Conservation (phyloP, 2,888 invertebrate genomes). For the Drosophila prolongata region DNA sequence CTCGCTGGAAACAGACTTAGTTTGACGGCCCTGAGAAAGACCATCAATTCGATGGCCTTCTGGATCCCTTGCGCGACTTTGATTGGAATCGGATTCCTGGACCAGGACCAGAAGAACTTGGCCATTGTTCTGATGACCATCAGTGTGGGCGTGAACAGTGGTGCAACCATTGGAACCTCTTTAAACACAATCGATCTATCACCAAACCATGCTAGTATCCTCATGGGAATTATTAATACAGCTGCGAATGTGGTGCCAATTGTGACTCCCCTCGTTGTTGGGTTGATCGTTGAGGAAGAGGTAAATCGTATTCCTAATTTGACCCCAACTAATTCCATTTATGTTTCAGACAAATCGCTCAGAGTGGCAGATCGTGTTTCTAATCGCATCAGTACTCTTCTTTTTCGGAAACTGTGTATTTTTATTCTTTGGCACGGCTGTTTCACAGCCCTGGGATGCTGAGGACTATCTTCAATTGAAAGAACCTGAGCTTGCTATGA, state of each 20-base stretch:
- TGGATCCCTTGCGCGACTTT: constrained; percentile 86
- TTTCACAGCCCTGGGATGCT: constrained; percentile 89
- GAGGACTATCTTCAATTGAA: constrained; percentile 82
- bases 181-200: constrained; percentile 88
- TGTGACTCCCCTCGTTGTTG: constrained; percentile 86
- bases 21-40: constrained; percentile 72
- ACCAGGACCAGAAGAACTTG: constrained; percentile 81
- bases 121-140: constrained; percentile 86
- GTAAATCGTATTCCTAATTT: constrained; percentile 55
- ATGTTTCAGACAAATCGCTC: constrained; percentile 83
- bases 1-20: constrained; percentile 82
- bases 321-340: neutral
- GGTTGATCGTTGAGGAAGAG: constrained; percentile 84
- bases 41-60: constrained; percentile 78
- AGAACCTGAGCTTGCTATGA: constrained; percentile 7
- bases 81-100: constrained; percentile 85
- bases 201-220: constrained; percentile 87
- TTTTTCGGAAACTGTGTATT: constrained; percentile 89
- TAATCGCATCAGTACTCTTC: constrained; percentile 88
- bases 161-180: constrained; percentile 82
- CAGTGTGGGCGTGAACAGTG: constrained; percentile 85
- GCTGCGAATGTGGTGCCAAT: constrained; percentile 87
- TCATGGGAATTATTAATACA: constrained; percentile 89
- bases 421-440: constrained; percentile 87
- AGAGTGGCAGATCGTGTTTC: constrained; percentile 91